phyloP scores from a whole-genome alignment of 2,113 vertebrate species.

The Hylia prasina region DNA sequence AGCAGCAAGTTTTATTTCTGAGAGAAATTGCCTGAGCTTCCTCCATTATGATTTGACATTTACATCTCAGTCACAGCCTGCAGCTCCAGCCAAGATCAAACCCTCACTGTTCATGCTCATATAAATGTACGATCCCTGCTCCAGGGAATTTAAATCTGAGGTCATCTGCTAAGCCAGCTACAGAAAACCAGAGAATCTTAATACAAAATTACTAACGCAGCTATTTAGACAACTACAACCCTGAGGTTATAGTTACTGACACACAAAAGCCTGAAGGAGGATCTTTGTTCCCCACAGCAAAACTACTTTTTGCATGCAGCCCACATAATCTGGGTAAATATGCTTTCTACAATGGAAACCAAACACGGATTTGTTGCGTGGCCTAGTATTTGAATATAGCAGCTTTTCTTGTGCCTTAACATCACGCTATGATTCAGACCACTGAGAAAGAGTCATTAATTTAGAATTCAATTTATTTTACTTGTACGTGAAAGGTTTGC shows the following conservation, averaged over 20 bases:
- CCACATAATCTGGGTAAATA: slow-evolving; percentile 29
- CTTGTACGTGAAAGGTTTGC: neutral
- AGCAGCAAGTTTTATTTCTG: slow-evolving; percentile 47
- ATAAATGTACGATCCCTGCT: slow-evolving; percentile 21
- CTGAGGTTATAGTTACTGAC: neutral
- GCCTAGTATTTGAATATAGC: neutral
- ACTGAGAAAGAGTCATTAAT: slow-evolving; percentile 14
- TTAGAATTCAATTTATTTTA: slow-evolving; percentile 27
- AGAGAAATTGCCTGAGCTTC: slow-evolving; percentile 43
- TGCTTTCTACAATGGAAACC: neutral
- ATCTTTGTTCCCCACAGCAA: neutral
- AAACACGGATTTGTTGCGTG: neutral
- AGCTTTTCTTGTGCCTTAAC: neutral
- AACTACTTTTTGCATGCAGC: neutral
- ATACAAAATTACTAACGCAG: neutral
- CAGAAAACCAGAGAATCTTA: slow-evolving; percentile 27
- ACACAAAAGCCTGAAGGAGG: neutral
- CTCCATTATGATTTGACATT: slow-evolving; percentile 59
- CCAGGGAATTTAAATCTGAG: slow-evolving; percentile 35
- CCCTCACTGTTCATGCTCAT: neutral
- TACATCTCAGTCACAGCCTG: slow-evolving; percentile 37
- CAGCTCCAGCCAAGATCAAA: slow-evolving; percentile 53
- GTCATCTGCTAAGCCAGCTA: slow-evolving; percentile 30
- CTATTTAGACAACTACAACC: neutral
- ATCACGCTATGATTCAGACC: neutral